Base-by-base conservation (phyloP, 2,797 vertebrate genomes). In the Betta splendens region DNA sequence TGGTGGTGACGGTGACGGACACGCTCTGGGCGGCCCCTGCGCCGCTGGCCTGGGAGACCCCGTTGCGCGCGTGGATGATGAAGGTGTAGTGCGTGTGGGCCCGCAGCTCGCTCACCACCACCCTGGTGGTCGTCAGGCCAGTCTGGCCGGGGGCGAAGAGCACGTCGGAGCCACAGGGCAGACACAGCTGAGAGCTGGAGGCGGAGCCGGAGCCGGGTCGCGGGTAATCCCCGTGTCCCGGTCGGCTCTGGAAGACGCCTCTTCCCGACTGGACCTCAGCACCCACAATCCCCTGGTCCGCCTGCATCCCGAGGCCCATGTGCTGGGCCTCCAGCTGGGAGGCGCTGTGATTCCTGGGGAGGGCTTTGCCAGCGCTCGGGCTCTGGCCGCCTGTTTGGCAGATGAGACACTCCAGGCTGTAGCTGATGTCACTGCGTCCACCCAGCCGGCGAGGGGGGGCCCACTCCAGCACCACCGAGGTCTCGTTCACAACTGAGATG, bases 1-100 rank as follows among this genome's bases (percentile, higher is more conserved):
- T 99, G 39, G 96, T 99, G 44, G 97, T 98, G 77, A 99, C 94
- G 0, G 94, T 98, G 82, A 99, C 97, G 0, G 96, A 99, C 21
- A 93, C 95, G 0, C 95, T 94, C 69, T 96, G 96, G 29, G 95
- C 91, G 0, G 91, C 91, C 69, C 92, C 95, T 15, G 94, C 93
- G 16, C 93, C 94, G 13, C 80, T 77, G 72, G 69, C 69, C 43
- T 92, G 94, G 64, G 97, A 97, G 44, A 99, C 97, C 50, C 98
- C 98, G 3, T 99, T 99, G 78, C 92, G 90, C 0, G 96, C 94
- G 79, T 95, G 94, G 51, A 99, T 94, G 68, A 97, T 94, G 73
- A 99, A 99, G 18, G 96, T 98, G 85, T 99, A 99, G 88, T 95
- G 96, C 0, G 96, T 97, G 83, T 99, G 98, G 2, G 98, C 96